These are phyloP conservation scores for Escarpia spicata DNA, from an alignment of 2,888 invertebrate genomes.

Conservation along the genomic window DNA sequence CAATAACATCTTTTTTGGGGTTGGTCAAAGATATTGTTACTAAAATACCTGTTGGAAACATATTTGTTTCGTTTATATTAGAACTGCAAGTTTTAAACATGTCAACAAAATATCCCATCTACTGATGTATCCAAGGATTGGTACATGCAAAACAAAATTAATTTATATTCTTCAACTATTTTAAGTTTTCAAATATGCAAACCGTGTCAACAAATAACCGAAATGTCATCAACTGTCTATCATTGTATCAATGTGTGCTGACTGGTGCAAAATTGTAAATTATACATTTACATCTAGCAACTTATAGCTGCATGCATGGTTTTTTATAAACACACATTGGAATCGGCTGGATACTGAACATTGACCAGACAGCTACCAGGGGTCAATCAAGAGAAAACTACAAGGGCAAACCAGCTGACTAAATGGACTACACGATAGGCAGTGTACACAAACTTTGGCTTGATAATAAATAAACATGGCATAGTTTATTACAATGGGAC, in stretches of 20 bases:
- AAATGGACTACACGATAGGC: background rate
- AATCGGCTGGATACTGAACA: background rate
- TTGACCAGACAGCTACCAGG: background rate
- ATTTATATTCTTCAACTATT: too few species aligned
- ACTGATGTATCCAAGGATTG: too few species aligned
- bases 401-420: background rate
- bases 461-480: background rate
- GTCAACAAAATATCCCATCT: too few species aligned
- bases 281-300: background rate
- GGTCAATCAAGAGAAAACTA: background rate
- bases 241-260: too few species aligned
- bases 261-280: too few species aligned
- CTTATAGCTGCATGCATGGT: background rate
- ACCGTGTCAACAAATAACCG: too few species aligned
- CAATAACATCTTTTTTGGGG: background rate
- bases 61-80: too few species aligned
- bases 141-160: too few species aligned
- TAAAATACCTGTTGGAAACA: background rate
- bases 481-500: background rate
- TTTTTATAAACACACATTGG: background rate
- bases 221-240: too few species aligned
- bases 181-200: too few species aligned
- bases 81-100: background rate
- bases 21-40: background rate
- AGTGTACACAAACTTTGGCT: background rate